Conservation (phyloP, 2,888 invertebrate genomes). For the Smittia sp. region DNA sequence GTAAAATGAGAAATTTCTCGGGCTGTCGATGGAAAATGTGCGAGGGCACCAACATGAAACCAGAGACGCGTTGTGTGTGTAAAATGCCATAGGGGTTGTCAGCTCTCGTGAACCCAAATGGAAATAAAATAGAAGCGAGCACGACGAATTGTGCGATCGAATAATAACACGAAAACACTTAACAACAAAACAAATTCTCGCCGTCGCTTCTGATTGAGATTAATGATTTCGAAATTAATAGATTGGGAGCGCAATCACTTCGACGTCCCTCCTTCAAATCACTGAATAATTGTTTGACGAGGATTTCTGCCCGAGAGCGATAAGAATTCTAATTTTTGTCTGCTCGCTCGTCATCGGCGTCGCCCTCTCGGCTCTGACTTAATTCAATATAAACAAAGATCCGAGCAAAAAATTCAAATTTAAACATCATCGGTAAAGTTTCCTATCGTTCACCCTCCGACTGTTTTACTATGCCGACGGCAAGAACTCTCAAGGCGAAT, state of each 20-base stretch:
- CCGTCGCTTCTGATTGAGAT: constrained; percentile 33
- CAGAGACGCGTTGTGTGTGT: constrained; percentile 12
- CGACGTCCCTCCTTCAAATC: not conserved
- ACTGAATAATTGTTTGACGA: constrained; percentile 18
- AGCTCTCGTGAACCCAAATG: not conserved
- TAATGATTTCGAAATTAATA: constrained; percentile 31
- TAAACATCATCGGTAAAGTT: not conserved
- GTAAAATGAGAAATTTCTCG: constrained; percentile 22
- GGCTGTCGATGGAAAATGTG: not conserved
- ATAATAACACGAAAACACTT: constrained; percentile 19
- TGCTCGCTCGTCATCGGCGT: not conserved
- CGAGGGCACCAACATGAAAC: constrained; percentile 28
- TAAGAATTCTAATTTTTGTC: not conserved
- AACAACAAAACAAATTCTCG: constrained; percentile 11
- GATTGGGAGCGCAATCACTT: not conserved
- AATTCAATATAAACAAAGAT: constrained; percentile 18
- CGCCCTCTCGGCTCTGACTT: not conserved
- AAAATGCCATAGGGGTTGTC: constrained; percentile 24
- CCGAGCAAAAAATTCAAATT: constrained; percentile 14
- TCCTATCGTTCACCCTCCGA: not conserved
- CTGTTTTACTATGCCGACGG: not conserved
- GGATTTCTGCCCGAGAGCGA: constrained; percentile 17
- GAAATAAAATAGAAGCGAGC: constrained; percentile 20
- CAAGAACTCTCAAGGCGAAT: not conserved
- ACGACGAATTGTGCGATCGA: not conserved